Percentiles rank a stretch among this genome's conserved stretches.
Evolutionary conservation across 2,113 vertebrate genomes (phyloP).

Genomic region (Myotis lucifugus): DNA sequence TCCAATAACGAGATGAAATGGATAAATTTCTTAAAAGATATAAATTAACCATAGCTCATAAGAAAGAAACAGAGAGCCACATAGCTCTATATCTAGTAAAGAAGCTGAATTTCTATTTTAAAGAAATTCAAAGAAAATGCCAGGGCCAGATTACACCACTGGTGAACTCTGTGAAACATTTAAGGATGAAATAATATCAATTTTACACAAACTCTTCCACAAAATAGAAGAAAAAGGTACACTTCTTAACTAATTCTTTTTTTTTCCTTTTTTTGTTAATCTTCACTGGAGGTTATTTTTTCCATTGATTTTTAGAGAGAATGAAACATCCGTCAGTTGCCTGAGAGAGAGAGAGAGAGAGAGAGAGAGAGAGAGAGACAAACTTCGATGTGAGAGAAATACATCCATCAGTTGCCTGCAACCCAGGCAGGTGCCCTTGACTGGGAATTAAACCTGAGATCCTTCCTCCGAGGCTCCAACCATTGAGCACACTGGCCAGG

Average conservation of each 20-base stretch:
- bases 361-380: no score
- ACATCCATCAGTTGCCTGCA: no score
- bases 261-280: no score
- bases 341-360: no score
- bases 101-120: conserved; percentile 9
- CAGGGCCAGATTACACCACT: neutral
- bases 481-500: no score
- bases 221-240: neutral
- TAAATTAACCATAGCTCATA: neutral
- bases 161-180: neutral
- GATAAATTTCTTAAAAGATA: conserved; percentile 14
- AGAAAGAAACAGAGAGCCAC: neutral
- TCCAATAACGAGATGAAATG: neutral
- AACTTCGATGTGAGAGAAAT: no score
- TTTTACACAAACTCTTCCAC: neutral
- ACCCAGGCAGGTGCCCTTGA: no score
- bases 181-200: neutral
- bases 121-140: conserved; percentile 11
- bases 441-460: no score
- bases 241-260: neutral
- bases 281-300: no score
- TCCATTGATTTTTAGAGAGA: no score
- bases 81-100: neutral
- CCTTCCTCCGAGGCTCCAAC: no score
- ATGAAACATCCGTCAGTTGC: no score